Evolutionary conservation across 2,113 vertebrate genomes (phyloP).

Genomic region (Asarcornis scutulata): DNA sequence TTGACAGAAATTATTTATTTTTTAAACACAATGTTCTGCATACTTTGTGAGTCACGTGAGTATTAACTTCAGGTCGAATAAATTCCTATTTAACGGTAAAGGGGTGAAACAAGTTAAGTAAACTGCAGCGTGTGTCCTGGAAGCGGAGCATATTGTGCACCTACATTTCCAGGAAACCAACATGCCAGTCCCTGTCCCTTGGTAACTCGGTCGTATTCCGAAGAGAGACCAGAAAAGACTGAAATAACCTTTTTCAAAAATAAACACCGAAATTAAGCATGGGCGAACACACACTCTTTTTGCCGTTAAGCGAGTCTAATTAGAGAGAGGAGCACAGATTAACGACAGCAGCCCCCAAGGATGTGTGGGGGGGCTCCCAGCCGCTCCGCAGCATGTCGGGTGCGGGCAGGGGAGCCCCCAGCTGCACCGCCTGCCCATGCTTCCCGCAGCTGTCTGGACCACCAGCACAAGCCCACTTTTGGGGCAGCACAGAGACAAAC

Average conservation of each 20-base stretch:
- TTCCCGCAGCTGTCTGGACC: neutral
- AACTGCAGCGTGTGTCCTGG: neutral
- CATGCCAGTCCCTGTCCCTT: neutral
- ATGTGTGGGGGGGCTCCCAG: neutral
- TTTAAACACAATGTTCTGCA: neutral
- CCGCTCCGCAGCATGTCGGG: neutral
- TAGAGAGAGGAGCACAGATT: neutral
- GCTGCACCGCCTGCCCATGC: neutral
- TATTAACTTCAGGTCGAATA: neutral
- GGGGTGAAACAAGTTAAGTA: neutral
- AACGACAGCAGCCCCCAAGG: neutral
- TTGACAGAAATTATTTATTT: neutral
- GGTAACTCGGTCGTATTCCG: neutral
- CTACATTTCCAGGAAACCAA: neutral
- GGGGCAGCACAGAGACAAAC: too few species aligned
- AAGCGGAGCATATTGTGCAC: rapidly evolving
- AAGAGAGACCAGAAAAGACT: neutral
- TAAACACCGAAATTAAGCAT: neutral
- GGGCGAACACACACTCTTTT: neutral
- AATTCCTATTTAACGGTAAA: neutral
- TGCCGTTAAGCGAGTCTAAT: neutral
- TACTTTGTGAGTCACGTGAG: neutral
- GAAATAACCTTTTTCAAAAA: neutral
- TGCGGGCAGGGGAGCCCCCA: neutral
- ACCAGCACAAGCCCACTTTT: neutral